A percentile compares a stretch with the other conserved stretches of the same genome.
Conservation (phyloP, 1,140 invertebrate species). For the Euura saliciscinereae region DNA sequence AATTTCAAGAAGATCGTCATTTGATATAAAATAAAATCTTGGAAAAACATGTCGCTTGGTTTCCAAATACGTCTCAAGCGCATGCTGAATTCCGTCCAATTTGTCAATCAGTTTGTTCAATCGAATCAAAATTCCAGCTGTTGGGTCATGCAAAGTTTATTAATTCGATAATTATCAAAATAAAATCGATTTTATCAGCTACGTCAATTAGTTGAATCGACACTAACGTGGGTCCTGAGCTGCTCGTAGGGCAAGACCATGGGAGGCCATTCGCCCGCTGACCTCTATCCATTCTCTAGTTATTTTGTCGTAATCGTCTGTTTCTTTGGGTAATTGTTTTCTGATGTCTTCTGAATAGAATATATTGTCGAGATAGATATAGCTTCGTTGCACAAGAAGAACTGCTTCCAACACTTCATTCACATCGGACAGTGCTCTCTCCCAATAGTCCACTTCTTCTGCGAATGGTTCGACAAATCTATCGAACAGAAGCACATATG, state of each 20-base stretch:
- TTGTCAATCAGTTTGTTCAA: slow-evolving; percentile 69
- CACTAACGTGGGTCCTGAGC: slow-evolving; percentile 53
- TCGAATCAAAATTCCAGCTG: slow-evolving; percentile 62
- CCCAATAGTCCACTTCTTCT: slow-evolving; percentile 81
- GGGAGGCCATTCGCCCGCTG: slow-evolving; percentile 58
- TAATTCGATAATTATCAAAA: slow-evolving; percentile 10
- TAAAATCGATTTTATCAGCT: slow-evolving; percentile 4
- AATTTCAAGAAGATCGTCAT: slow-evolving; percentile 87
- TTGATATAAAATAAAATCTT: slow-evolving; percentile 87
- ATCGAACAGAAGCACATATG: slow-evolving; percentile 20
- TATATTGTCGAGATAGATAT: slow-evolving; percentile 83
- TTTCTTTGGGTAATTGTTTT: slow-evolving; percentile 80
- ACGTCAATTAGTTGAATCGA: slow-evolving; percentile 12
- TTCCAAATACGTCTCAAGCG: slow-evolving; percentile 83
- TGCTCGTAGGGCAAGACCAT: slow-evolving; percentile 43
- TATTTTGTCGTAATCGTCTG: slow-evolving; percentile 74
- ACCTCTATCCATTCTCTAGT: slow-evolving; percentile 76
- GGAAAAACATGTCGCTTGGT: slow-evolving; percentile 84
- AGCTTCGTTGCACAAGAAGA: slow-evolving; percentile 78
- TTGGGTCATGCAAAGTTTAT: neutral
- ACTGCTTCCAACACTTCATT: slow-evolving; percentile 79
- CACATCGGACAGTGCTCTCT: slow-evolving; percentile 77
- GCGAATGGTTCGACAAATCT: slow-evolving; percentile 85
- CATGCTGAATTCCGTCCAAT: slow-evolving; percentile 73
- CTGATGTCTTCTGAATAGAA: slow-evolving; percentile 85